Evolutionary conservation across 2,888 invertebrate genomes (phyloP), one percentile per base, ranked within the genome.

Genomic region (Ichneumoninae sp.): DNA sequence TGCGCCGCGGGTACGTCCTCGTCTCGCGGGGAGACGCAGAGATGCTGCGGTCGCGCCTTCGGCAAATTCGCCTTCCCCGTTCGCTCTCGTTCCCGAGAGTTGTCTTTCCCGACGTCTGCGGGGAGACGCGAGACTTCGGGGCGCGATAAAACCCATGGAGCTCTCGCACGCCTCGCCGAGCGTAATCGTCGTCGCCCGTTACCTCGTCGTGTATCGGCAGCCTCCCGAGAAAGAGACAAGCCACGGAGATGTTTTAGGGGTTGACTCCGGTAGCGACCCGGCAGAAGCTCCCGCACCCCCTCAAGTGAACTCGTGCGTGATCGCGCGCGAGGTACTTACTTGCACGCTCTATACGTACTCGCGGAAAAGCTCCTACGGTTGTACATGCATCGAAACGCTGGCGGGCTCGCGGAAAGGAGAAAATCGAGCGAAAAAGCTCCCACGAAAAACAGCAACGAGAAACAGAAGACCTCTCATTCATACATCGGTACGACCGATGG

Each of bases 141-240:
- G 40, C 65, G 50, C 33, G 62, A 70, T 79, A 70, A 71, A 79
- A 65, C 62, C 60, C 77, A 19, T 33, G 40, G 44, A 4, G 52
- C 3, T 70, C 62, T 79, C 50, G 36, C 70, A 52, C 65, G 79
- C 71, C 50, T 54, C 70, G 79, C 40, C 71, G 79, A 79, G 79
- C 62, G 79, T 79, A 79, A 71, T 79, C 79, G 79, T 26, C 50
- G 70, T 79, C 71, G 62, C 70, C 44, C 40, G 70, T 79, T 71
- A 65, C 70, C 33, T 16, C 65, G 33, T 33, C 44, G 68, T n/a
- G 13, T 50, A 62, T 52, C 65, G 33, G 50, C 62, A 40, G 1
- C 22, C 47, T 52, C 4, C 3, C 71, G 7, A 36, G 60, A 47
- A 77, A 69, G 68, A 44, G 40, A 52, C 54, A 26, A 30, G 60